A percentile compares a stretch with the other conserved stretches of the same genome.
Evolutionary conservation across 1,140 invertebrate species (phyloP).

Genomic region (Berghia stephanieae): DNA sequence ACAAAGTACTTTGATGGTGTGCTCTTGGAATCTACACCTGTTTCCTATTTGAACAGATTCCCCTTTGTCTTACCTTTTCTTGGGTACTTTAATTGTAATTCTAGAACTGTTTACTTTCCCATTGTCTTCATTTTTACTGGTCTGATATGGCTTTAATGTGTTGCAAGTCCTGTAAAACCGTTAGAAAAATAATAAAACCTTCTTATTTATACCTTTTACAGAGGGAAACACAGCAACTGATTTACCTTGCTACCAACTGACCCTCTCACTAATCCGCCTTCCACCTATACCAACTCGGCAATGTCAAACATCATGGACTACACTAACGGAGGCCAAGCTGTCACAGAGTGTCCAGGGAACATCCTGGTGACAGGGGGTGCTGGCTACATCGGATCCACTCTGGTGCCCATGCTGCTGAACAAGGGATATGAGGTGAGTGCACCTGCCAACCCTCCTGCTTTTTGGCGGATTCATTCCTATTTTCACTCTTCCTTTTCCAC

Average conservation of each 20-base stretch:
- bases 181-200: no score
- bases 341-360: constrained; percentile 31
- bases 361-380: constrained; percentile 56
- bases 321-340: neutral
- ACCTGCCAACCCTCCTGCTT: neutral
- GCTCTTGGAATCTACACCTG: no score
- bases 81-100: no score
- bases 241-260: constrained; percentile 18
- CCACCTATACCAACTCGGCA: neutral
- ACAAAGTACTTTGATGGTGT: no score
- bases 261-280: neutral
- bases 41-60: no score
- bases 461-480: no score
- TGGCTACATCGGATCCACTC: constrained; percentile 56
- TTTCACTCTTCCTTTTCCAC: neutral
- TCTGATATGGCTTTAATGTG: no score
- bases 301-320: constrained; percentile 13
- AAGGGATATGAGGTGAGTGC: constrained; percentile 49
- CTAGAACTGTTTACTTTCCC: no score
- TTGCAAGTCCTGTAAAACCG: no score
- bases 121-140: no score
- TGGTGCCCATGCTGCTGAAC: constrained; percentile 52
- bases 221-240: neutral
- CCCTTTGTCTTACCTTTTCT: no score
- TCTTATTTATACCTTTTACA: no score